Percentiles rank a stretch among this genome's conserved stretches.
Evolutionary conservation across 2,797 vertebrate species (phyloP).

Genomic region (Thamnophis elegans): DNA sequence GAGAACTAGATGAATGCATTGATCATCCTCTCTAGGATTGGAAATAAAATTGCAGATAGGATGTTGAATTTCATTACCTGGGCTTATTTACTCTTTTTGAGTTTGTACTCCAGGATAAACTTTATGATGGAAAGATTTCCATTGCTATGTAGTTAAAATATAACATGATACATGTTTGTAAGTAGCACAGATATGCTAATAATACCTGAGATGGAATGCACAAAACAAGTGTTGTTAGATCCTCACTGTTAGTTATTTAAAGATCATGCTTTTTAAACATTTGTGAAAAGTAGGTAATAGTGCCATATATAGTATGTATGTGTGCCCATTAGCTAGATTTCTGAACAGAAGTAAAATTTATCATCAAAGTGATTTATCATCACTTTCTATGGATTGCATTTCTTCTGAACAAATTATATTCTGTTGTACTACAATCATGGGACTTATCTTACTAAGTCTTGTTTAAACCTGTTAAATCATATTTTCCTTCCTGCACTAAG

Average conservation of each 20-base stretch:
- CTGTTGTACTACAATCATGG: background rate
- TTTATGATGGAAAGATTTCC: background rate
- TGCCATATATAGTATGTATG: too few species aligned
- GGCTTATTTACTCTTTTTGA: background rate
- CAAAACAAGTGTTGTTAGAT: slow-evolving; percentile 51
- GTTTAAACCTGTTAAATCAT: background rate
- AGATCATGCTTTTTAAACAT: background rate
- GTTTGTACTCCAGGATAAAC: background rate
- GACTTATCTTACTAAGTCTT: background rate
- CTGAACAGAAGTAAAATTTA: background rate
- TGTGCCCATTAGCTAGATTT: background rate
- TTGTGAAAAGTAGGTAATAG: slow-evolving; percentile 14
- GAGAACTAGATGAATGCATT: background rate
- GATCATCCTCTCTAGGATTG: background rate
- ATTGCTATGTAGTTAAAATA: background rate
- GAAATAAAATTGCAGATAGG: background rate
- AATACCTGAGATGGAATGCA: slow-evolving; percentile 3
- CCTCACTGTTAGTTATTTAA: background rate
- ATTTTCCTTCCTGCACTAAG: background rate
- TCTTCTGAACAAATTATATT: background rate
- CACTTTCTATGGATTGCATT: background rate
- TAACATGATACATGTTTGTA: background rate
- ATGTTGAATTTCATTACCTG: background rate
- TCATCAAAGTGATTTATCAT: background rate
- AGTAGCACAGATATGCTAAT: background rate